Evolutionary conservation across 2,113 vertebrate species (phyloP).

Genomic region (Trochalopteron elliotii): DNA sequence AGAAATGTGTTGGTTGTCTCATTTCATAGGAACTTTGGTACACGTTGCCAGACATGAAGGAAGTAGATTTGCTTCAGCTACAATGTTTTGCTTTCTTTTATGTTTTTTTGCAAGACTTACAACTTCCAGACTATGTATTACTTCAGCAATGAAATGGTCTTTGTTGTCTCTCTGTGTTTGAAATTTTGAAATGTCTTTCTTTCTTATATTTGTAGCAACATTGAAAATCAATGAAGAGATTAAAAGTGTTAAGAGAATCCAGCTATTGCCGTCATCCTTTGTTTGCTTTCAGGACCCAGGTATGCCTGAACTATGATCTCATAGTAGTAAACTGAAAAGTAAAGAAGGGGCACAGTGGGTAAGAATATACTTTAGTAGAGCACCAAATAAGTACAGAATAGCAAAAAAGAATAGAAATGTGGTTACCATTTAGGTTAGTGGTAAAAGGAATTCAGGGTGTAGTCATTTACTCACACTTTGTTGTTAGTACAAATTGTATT

Average conservation of each 20-base stretch:
- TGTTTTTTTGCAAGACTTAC: neutral
- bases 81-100: neutral
- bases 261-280: slow-evolving; percentile 80
- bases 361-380: neutral
- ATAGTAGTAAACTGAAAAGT: neutral
- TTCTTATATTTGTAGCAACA: slow-evolving; percentile 71
- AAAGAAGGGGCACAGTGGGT: neutral
- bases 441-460: neutral
- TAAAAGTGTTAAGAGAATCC: slow-evolving; percentile 79
- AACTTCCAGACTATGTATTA: neutral
- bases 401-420: neutral
- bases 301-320: slow-evolving; percentile 43
- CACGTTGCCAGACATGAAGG: neutral
- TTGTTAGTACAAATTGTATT: neutral
- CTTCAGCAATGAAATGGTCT: neutral
- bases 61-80: neutral
- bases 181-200: neutral
- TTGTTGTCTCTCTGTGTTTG: neutral
- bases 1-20: neutral
- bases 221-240: slow-evolving; percentile 80
- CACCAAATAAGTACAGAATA: neutral
- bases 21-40: neutral
- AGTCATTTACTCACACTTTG: neutral
- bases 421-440: neutral
- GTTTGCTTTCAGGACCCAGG: slow-evolving; percentile 80